phyloP scores from a whole-genome alignment of 2,888 invertebrate genomes.

The Cryptocephalus moraei region DNA sequence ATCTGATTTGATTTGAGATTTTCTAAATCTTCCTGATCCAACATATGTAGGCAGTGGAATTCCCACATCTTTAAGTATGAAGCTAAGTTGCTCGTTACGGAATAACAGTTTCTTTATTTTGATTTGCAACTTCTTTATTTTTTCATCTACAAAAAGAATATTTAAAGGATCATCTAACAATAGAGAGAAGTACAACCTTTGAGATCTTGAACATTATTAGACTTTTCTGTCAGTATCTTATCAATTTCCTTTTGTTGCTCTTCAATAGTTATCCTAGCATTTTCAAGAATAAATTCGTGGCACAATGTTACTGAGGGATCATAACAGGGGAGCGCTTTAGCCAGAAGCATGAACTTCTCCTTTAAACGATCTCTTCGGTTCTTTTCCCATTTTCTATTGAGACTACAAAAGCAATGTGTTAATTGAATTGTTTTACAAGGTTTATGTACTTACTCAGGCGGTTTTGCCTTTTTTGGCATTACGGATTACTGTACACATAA shows the following conservation, averaged over 20 bases:
- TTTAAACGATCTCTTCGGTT: constrained; percentile 58
- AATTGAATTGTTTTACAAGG: too few species aligned
- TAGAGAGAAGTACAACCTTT: neutral
- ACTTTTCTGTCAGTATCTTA: constrained; percentile 12
- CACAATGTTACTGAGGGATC: constrained; percentile 36
- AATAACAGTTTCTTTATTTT: constrained; percentile 32
- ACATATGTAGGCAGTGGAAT: constrained; percentile 33
- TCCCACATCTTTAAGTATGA: constrained; percentile 34
- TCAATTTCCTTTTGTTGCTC: constrained; percentile 35
- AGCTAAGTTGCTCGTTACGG: constrained; percentile 34
- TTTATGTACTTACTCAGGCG: too few species aligned
- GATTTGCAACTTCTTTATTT: constrained; percentile 32
- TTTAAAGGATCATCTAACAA: constrained; percentile 1
- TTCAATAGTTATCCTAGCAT: constrained; percentile 32
- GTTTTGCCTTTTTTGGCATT: constrained; percentile 8
- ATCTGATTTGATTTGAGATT: constrained; percentile 10
- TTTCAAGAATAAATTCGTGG: constrained; percentile 37
- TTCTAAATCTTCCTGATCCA: constrained; percentile 31
- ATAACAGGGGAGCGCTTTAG: constrained; percentile 42
- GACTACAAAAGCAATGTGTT: too few species aligned
- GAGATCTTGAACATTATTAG: neutral
- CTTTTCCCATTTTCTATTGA: constrained; percentile 54
- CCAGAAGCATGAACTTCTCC: constrained; percentile 40
- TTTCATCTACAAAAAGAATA: constrained; percentile 21
- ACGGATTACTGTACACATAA: neutral